These are phyloP conservation scores for Apantesis nais DNA, from an alignment of 2,888 invertebrate species.

Conservation along the genomic window DNA sequence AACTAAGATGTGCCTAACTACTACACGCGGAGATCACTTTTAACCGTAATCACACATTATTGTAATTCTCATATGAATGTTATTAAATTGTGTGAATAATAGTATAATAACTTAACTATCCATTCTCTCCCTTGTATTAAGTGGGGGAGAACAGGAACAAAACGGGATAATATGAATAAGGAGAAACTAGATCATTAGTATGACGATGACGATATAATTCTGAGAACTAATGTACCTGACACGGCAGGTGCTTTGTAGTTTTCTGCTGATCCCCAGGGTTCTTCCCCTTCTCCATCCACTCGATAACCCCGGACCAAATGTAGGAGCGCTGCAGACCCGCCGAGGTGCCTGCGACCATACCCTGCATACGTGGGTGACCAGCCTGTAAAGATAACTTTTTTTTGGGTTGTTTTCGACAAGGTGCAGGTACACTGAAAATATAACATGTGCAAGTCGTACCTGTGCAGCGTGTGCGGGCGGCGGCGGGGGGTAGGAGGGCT, in stretches of 20 bases:
- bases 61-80: neutral
- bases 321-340: slow-evolving; percentile 69
- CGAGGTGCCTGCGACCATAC: slow-evolving; percentile 61
- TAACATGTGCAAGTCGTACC: slow-evolving; percentile 20
- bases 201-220: no score
- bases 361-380: slow-evolving; percentile 66
- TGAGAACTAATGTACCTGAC: slow-evolving; percentile 59
- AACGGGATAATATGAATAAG: neutral
- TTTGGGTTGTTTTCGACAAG: no score
- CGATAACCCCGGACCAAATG: slow-evolving; percentile 93
- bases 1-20: no score
- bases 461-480: slow-evolving; percentile 60
- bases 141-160: no score
- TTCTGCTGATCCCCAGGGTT: slow-evolving; percentile 91
- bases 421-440: neutral
- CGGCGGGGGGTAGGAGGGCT: slow-evolving; percentile 85
- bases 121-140: no score
- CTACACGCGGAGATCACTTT: no score
- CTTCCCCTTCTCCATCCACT: slow-evolving; percentile 97
- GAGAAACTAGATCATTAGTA: neutral
- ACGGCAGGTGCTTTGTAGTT: slow-evolving; percentile 89
- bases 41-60: no score
- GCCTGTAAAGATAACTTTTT: slow-evolving; percentile 32
- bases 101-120: no score
- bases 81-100: neutral